Percentiles rank a stretch among this genome's conserved stretches.
phyloP scores from a whole-genome alignment of 2,113 vertebrate species.

The Myotis lucifugus region DNA sequence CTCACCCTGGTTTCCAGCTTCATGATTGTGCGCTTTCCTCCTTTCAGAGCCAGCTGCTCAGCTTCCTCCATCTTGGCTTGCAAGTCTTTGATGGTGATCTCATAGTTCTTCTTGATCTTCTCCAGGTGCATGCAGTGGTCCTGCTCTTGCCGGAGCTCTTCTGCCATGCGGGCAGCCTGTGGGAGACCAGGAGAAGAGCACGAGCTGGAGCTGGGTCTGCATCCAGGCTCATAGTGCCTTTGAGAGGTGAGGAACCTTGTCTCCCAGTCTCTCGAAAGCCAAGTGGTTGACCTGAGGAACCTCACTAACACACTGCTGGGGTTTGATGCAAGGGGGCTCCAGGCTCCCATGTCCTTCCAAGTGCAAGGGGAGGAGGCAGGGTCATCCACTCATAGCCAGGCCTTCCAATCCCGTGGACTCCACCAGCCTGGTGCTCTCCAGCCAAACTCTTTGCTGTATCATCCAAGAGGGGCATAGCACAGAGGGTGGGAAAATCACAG shows the following conservation, averaged over 20 bases:
- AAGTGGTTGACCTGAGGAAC: neutral
- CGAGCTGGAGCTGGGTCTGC: neutral
- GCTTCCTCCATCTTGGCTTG: constrained; percentile 85
- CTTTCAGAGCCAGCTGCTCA: constrained; percentile 84
- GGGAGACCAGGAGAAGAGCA: constrained; percentile 26
- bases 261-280: neutral
- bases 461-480: neutral
- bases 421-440: neutral
- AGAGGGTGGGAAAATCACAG: neutral
- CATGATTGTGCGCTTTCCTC: constrained; percentile 79
- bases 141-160: constrained; percentile 86
- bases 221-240: neutral
- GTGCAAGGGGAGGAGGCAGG: neutral
- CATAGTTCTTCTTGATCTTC: constrained; percentile 88
- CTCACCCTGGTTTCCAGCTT: constrained; percentile 85
- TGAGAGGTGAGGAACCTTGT: neutral
- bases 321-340: neutral
- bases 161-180: constrained; percentile 84
- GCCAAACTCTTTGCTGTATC: neutral
- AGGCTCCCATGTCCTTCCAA: neutral
- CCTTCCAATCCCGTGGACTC: neutral
- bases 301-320: neutral
- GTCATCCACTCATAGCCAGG: neutral
- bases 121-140: constrained; percentile 86
- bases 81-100: constrained; percentile 85